Base-by-base conservation (phyloP, 2,888 invertebrate genomes). In the Dynastes maya region DNA sequence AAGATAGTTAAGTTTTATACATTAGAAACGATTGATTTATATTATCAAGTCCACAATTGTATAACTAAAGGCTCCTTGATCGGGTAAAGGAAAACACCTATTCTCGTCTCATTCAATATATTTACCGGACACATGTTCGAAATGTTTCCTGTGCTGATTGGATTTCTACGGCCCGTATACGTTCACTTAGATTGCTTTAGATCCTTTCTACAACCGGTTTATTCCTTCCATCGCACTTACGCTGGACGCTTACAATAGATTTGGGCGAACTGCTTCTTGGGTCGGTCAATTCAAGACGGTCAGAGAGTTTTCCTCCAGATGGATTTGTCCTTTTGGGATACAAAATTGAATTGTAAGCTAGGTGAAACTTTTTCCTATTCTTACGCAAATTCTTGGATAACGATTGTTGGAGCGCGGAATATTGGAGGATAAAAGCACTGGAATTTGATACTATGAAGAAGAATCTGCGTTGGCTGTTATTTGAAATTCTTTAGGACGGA, bases 41-140 rank as follows among this genome's bases (percentile, higher is more conserved):
- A 45, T 37, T 45, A 45, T 11, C 11, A 45, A 45, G 11, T 45
- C 11, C 45, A 45, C 45, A 8, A 45, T 11, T 45, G 45, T 45
- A 45, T 8, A 37, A 37, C 37, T 37, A 37, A 53, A 11, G 0
- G 53, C 9, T 53, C 16, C n/a, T 45, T 2, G 11, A 11, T 45
- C 45, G 45, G 2, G 11, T 11, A 45, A 45, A 45, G 4, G 27
- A 27, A 61, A 13, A 13, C 27, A 13, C 63, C 6, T 27, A 61
- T 32, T 63, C 32, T 63, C 32, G 29, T 29, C 27, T 13, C 32
- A 63, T 27, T 63, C 63, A 63, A 63, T n/a, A 63, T 63, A 63
- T 63, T 32, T 63, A 63, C 63, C 32, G 63, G 63, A 63, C 63
- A 32, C 37, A 37, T 32, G 63, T 11, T 63, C 29, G 27, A 63